These are phyloP conservation scores for Tringa solitaria DNA, from an alignment of 2,113 vertebrate genomes.

Conservation along the genomic window DNA sequence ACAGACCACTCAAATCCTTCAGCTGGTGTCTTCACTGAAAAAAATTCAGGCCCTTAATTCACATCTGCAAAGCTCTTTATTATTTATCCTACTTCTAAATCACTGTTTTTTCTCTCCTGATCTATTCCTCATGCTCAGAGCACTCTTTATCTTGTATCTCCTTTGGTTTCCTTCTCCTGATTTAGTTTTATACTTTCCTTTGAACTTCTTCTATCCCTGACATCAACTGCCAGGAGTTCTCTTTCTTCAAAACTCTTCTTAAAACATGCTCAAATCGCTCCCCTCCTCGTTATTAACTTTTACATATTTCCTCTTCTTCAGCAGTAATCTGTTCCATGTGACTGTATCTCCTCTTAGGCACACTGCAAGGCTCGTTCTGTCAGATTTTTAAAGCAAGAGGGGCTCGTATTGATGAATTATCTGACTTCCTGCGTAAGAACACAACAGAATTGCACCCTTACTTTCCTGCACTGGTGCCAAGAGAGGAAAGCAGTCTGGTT, in stretches of 20 bases:
- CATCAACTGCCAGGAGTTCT: not conserved
- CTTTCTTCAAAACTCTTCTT: not conserved
- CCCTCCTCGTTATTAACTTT: not conserved
- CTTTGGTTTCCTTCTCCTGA: constrained; percentile 1
- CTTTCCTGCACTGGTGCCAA: not conserved
- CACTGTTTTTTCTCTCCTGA: not conserved
- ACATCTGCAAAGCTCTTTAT: not conserved
- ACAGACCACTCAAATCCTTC: not conserved
- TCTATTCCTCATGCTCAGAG: not conserved
- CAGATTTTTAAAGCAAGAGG: not conserved
- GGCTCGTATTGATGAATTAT: not conserved
- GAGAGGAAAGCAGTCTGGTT: not conserved
- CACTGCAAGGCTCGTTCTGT: not conserved
- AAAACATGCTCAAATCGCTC: not conserved
- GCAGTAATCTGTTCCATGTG: not conserved
- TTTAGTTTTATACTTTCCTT: constrained; percentile 20
- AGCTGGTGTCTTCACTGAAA: not conserved
- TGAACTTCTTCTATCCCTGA: constrained; percentile 1
- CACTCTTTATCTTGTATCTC: constrained; percentile 21
- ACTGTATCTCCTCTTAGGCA: not conserved
- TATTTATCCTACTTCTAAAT: constrained; percentile 33
- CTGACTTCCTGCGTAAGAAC: not conserved
- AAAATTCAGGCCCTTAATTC: constrained; percentile 9
- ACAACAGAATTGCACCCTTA: not conserved
- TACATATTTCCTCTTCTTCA: not conserved